phyloP scores from a whole-genome alignment of 2,797 vertebrate species.

The Dermochelys coriacea region DNA sequence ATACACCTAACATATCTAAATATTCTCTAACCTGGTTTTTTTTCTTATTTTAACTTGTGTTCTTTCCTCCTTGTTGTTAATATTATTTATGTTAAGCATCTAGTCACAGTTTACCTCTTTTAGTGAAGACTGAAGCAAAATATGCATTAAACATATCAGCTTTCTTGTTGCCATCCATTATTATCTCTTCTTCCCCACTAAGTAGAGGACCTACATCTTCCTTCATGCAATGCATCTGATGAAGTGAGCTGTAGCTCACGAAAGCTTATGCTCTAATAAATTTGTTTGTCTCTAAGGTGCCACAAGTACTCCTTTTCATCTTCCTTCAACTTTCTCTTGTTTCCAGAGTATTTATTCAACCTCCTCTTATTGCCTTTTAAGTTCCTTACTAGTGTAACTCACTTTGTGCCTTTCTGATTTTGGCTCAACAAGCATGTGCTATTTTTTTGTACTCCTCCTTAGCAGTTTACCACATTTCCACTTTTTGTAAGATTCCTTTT shows the following conservation, averaged over 20 bases:
- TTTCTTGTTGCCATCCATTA: background rate
- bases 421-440: background rate
- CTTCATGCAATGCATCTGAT: too few species aligned
- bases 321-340: background rate
- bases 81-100: background rate
- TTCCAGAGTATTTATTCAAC: background rate
- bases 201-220: background rate
- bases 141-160: background rate
- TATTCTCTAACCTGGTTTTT: background rate
- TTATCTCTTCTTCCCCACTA: background rate
- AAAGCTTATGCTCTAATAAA: too few species aligned
- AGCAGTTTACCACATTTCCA: background rate
- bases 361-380: background rate
- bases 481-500: background rate
- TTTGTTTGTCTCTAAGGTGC: too few species aligned
- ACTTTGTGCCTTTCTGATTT: background rate
- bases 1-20: background rate
- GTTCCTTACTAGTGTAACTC: background rate
- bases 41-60: background rate
- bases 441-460: background rate
- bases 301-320: too few species aligned
- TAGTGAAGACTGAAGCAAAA: background rate
- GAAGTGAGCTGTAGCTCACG: too few species aligned
- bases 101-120: background rate
- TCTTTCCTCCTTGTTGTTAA: background rate